A percentile compares a stretch with the other conserved stretches of the same genome.
phyloP scores from a whole-genome alignment of 1,140 invertebrate genomes.

The Bombyx mandarina region DNA sequence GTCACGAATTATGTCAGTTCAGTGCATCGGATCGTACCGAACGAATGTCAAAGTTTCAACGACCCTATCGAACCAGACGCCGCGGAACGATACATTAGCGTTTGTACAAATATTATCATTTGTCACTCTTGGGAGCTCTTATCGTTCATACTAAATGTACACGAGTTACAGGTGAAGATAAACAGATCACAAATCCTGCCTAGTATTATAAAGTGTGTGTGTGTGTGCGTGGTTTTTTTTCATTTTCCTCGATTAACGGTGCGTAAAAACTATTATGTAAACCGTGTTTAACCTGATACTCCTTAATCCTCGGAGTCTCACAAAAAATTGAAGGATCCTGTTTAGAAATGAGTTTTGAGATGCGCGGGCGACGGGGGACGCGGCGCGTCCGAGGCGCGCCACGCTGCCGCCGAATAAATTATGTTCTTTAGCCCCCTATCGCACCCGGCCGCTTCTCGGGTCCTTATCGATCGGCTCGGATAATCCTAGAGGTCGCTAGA shows the following conservation, averaged over 20 bases:
- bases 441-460: slow-evolving; percentile 14
- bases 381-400: slow-evolving; percentile 46
- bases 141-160: slow-evolving; percentile 7
- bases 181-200: too few relatives aligned
- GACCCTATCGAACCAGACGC: slow-evolving; percentile 10
- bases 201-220: too few relatives aligned
- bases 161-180: too few relatives aligned
- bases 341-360: slow-evolving; percentile 24
- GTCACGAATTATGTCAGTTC: too few relatives aligned
- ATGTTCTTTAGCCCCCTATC: slow-evolving; percentile 30
- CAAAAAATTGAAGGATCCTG: slow-evolving; percentile 50
- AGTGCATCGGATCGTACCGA: too few relatives aligned
- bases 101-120: slow-evolving; percentile 16
- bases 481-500: slow-evolving; percentile 50
- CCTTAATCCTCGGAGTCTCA: slow-evolving; percentile 37
- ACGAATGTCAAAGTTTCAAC: not conserved
- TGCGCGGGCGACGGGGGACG: slow-evolving; percentile 17
- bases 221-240: too few relatives aligned
- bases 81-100: slow-evolving; percentile 10
- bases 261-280: slow-evolving; percentile 60
- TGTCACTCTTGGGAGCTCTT: slow-evolving; percentile 14
- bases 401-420: slow-evolving; percentile 63
- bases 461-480: slow-evolving; percentile 49
- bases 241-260: slow-evolving; percentile 31
- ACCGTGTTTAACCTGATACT: slow-evolving; percentile 54